phyloP scores from a whole-genome alignment of 1,140 invertebrate species.

The Agrilus planipennis region DNA sequence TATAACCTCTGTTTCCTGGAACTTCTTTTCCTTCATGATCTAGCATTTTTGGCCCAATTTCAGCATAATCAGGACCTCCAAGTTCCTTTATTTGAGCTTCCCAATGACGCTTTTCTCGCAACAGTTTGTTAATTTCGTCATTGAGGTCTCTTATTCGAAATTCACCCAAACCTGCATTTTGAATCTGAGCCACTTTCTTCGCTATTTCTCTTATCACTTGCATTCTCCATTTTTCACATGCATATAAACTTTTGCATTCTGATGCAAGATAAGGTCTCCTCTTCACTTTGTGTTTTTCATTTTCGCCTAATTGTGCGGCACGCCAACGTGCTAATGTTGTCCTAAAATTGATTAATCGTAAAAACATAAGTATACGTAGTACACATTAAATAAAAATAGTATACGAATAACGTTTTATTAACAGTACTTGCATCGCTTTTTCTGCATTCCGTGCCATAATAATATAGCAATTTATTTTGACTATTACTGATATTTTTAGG shows the following conservation, averaged over 20 bases:
- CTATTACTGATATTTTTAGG: too few relatives aligned
- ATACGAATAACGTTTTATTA: slow-evolving; percentile 5
- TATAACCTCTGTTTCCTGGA: slow-evolving; percentile 94
- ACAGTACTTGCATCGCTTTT: slow-evolving; percentile 66
- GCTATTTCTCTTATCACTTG: slow-evolving; percentile 96
- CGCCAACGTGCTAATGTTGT: slow-evolving; percentile 92
- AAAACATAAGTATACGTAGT: slow-evolving; percentile 3
- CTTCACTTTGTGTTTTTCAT: slow-evolving; percentile 64
- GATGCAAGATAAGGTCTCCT: slow-evolving; percentile 85
- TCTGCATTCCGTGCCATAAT: slow-evolving; percentile 68
- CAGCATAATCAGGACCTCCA: slow-evolving; percentile 89
- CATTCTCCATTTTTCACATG: slow-evolving; percentile 90
- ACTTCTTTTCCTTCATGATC: slow-evolving; percentile 96
- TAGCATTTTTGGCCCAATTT: slow-evolving; percentile 85
- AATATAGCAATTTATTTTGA: slow-evolving; percentile 7
- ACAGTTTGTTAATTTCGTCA: slow-evolving; percentile 97
- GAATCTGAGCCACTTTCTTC: slow-evolving; percentile 98
- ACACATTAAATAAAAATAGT: slow-evolving; percentile 1
- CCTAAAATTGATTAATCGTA: slow-evolving; percentile 42
- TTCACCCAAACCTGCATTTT: slow-evolving; percentile 97
- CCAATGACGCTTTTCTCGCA: slow-evolving; percentile 94
- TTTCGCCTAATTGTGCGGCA: slow-evolving; percentile 81
- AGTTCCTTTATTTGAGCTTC: slow-evolving; percentile 91
- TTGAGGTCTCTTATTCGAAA: slow-evolving; percentile 96
- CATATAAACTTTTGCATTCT: slow-evolving; percentile 78